Base-by-base conservation (phyloP, 2,113 vertebrate species). In the Gadus chalcogrammus region DNA sequence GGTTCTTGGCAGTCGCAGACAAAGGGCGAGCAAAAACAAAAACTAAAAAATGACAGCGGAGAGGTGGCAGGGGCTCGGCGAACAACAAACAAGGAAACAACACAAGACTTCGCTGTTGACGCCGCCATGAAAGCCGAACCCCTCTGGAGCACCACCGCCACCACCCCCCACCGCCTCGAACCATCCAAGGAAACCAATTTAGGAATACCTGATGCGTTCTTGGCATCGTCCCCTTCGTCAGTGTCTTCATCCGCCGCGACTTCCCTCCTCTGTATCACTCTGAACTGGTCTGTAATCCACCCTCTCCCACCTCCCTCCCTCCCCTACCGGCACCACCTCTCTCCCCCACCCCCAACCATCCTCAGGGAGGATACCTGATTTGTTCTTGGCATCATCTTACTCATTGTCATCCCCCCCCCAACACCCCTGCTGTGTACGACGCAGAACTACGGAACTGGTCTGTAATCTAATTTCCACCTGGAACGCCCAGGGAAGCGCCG, bases 381-480 rank as follows among this genome's bases (percentile, higher is more conserved):
- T 75, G 64, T 53, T 71, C 42, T 48, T 27, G 73, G 81, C 84
- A 89, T 85, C 84, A 82, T 84, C 84, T 70, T 67, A 20, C 81
- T 31, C 31, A 31, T 31, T 6, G 31, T 31, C 31, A 31, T 31
- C 31, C 31, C 3, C 31, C 3, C 31, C 48, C 62, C 42, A 16
- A 22, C 18, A 15, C 24, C 3, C 52, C 52, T 16, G 31, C 31
- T 31, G 31, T 31, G 31, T 31, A 6, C 5, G 5, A 31, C 31
- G 3, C 31, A 31, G 31, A 31, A 31, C 31, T 31, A 31, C n/a
- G 9, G 5, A n/a, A 75, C 4, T 13, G 64, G 64, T 68, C 64
- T 6, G 52, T 67, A 69, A 59, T 20, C 22, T 11, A 12, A 55
- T 55, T 55, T 55, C 64, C n/a, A 35, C 42, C 16, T 52, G 31